Evolutionary conservation across 1,140 invertebrate species (phyloP), one percentile per base, ranked within the genome.

Genomic region (Drosophila sp.): DNA sequence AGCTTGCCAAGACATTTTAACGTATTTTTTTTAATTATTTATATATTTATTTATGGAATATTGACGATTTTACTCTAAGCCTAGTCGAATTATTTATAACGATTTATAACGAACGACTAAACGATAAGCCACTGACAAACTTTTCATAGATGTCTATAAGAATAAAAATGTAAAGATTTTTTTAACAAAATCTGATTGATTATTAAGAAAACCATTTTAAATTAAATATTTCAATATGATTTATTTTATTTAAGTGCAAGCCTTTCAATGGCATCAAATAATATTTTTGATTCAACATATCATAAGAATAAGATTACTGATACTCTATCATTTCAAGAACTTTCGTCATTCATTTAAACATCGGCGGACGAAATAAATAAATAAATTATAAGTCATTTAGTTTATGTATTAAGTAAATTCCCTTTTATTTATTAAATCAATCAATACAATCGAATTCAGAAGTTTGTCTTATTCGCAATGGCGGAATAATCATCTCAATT

Each of bases 251-350:
- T n/a, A n/a, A n/a, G n/a, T n/a, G n/a, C n/a, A n/a, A n/a, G n/a
- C n/a, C n/a, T n/a, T n/a, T n/a, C n/a, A n/a, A n/a, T n/a, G n/a
- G n/a, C n/a, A n/a, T n/a, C n/a, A 29, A 29, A 5, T 27, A 27
- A 27, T 27, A 27, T 29, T 29, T 29, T n/a, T n/a, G n/a, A n/a
- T n/a, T n/a, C n/a, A n/a, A n/a, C n/a, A n/a, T n/a, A n/a, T n/a
- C n/a, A n/a, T n/a, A n/a, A n/a, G n/a, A 99, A 90, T 99, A 98
- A 13, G 36, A 5, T 1, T 50, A 14, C 86, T 98, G 97, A 90
- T 97, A 97, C 0, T 96, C 97, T 1, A 96, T 97, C 97, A 98
- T 99, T 70, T 97, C 97, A 71, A 99, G 97, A 0, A 99, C 98
- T 93, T 99, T 99, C n/a, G n/a, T n/a, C n/a, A n/a, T n/a, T n/a